These are phyloP conservation scores for Philopotamus ludificatus DNA, from an alignment of 1,140 invertebrate species.

Conservation along the genomic window DNA sequence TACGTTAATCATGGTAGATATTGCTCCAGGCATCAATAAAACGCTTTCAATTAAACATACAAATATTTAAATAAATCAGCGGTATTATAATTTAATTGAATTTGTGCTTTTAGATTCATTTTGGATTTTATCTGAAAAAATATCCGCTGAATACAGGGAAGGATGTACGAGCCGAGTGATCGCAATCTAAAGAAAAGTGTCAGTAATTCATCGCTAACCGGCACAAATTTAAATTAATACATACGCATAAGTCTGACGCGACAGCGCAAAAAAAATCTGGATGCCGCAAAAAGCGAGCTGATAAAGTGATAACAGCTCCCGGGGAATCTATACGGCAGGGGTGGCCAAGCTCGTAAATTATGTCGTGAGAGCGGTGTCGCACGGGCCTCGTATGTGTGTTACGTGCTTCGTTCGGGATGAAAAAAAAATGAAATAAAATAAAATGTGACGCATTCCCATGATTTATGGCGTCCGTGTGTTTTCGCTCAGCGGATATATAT, in stretches of 20 bases:
- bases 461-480: conserved; percentile 26
- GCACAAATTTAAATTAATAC: no score
- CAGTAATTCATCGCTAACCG: no score
- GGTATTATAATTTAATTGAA: no score
- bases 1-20: no score
- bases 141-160: no score
- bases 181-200: no score
- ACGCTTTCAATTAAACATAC: no score
- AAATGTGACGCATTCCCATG: conserved; percentile 19
- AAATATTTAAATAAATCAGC: no score
- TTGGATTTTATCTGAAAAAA: no score
- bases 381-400: neutral
- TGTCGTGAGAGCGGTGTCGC: conserved; percentile 10
- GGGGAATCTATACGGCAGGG: neutral
- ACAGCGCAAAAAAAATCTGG: neutral
- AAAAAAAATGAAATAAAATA: conserved; percentile 25
- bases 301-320: conserved; percentile 24
- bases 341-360: conserved; percentile 11
- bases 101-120: no score
- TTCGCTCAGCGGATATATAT: conserved; percentile 22
- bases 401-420: neutral
- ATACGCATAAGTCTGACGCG: neutral
- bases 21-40: no score
- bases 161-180: no score
- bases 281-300: neutral